Conservation (phyloP, 1,140 invertebrate species). For the Pantala flavescens region DNA sequence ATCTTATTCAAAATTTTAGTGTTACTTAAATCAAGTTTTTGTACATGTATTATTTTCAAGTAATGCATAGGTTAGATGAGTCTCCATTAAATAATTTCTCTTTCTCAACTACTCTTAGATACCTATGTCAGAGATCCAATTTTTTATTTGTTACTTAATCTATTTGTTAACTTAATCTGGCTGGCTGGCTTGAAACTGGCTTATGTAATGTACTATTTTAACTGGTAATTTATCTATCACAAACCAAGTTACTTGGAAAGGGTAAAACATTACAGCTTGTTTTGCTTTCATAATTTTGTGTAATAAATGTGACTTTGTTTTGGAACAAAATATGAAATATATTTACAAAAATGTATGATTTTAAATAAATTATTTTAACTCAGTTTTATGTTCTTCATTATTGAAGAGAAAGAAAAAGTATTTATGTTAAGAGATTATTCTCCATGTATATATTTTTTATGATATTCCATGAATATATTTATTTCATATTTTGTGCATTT, state of each 20-base stretch:
- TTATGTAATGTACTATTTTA: not conserved
- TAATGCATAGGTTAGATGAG: too few relatives aligned
- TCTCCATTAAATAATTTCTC: too few relatives aligned
- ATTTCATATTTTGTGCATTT: too few relatives aligned
- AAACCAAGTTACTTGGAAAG: not conserved
- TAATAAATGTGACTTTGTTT: not conserved
- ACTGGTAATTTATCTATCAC: not conserved
- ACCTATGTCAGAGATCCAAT: too few relatives aligned
- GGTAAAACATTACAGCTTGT: not conserved
- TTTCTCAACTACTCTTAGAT: too few relatives aligned
- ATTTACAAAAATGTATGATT: not conserved
- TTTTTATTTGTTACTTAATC: not conserved
- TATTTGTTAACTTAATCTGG: not conserved
- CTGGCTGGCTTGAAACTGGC: not conserved
- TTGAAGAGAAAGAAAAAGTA: not conserved
- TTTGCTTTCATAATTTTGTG: not conserved
- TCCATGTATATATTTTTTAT: too few relatives aligned
- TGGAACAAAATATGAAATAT: not conserved
- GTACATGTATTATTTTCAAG: too few relatives aligned
- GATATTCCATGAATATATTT: too few relatives aligned
- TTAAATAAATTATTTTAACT: conserved; percentile 2
- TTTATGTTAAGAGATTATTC: too few relatives aligned
- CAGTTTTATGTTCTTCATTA: not conserved
- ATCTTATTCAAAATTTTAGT: too few relatives aligned
- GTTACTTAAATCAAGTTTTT: too few relatives aligned